phyloP scores from a whole-genome alignment of 2,888 invertebrate species.

The Caenorhabditis panamensis region DNA sequence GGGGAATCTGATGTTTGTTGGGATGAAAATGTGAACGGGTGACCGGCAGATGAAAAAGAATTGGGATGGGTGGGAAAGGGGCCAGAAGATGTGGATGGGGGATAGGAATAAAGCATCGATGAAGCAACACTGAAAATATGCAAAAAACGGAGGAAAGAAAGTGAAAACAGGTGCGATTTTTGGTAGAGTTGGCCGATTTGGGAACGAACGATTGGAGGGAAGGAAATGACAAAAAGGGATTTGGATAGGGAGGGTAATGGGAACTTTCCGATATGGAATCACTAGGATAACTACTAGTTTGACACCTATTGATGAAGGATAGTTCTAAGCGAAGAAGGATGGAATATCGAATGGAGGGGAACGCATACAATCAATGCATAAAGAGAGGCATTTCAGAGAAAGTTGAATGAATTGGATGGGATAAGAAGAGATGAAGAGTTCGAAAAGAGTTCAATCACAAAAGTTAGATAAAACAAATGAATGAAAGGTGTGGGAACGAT shows the following conservation, averaged over 20 bases:
- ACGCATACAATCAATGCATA: constrained; percentile 49
- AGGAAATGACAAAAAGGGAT: background rate
- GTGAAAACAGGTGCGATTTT: constrained; percentile 49
- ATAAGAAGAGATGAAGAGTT: background rate
- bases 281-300: constrained; percentile 38
- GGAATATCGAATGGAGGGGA: constrained; percentile 7
- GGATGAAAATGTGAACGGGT: constrained; percentile 23
- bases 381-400: background rate
- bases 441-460: constrained; percentile 37
- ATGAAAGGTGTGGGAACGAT: constrained; percentile 23
- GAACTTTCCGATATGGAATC: constrained; percentile 41
- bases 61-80: constrained; percentile 27
- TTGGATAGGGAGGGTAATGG: background rate
- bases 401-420: background rate
- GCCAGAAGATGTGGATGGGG: background rate
- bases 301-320: constrained; percentile 42
- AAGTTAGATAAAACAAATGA: constrained; percentile 49
- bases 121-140: constrained; percentile 34
- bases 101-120: constrained; percentile 42
- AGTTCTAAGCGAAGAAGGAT: constrained; percentile 34
- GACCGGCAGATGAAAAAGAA: constrained; percentile 55
- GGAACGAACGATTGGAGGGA: no score
- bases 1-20: constrained; percentile 17
- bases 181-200: constrained; percentile 37
- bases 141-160: constrained; percentile 16